Conservation (phyloP, 2,888 invertebrate species). For the Noctuana brunneofusca region DNA sequence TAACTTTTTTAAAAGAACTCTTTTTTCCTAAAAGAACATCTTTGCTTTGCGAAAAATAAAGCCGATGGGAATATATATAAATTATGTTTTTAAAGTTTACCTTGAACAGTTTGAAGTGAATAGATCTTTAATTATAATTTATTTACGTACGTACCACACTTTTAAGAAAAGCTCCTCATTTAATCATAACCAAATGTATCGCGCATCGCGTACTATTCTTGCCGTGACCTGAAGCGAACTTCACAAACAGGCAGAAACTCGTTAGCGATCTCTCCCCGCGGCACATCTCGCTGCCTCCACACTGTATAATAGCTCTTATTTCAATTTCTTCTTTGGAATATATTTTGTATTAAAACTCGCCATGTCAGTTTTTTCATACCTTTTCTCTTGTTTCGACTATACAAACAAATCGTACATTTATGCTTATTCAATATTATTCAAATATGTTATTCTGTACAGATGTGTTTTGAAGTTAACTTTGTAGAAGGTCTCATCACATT, state of each 20-base stretch:
- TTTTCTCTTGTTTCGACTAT: neutral
- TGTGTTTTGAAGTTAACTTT: neutral
- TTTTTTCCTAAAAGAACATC: too few relatives aligned
- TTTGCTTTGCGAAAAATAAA: too few relatives aligned
- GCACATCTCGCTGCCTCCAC: constrained; percentile 40
- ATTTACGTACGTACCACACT: too few relatives aligned
- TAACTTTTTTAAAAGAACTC: too few relatives aligned
- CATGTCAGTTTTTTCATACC: constrained; percentile 9
- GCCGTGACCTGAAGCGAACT: constrained; percentile 51
- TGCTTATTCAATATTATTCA: neutral
- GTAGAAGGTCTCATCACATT: too few relatives aligned
- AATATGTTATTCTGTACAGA: neutral
- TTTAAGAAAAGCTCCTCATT: constrained; percentile 10
- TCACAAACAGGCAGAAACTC: constrained; percentile 60
- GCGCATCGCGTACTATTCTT: constrained; percentile 42
- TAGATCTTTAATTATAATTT: too few relatives aligned
- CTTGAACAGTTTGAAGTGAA: too few relatives aligned
- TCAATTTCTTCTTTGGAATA: constrained; percentile 29
- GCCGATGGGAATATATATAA: too few relatives aligned
- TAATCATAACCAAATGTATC: constrained; percentile 22
- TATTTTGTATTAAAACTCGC: constrained; percentile 26
- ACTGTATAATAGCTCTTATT: constrained; percentile 33
- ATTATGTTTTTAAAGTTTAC: too few relatives aligned
- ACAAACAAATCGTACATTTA: neutral
- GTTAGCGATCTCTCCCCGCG: constrained; percentile 51